These are phyloP conservation scores for Pseudolycoriella hygida DNA, from an alignment of 2,888 invertebrate genomes.

Conservation along the genomic window DNA sequence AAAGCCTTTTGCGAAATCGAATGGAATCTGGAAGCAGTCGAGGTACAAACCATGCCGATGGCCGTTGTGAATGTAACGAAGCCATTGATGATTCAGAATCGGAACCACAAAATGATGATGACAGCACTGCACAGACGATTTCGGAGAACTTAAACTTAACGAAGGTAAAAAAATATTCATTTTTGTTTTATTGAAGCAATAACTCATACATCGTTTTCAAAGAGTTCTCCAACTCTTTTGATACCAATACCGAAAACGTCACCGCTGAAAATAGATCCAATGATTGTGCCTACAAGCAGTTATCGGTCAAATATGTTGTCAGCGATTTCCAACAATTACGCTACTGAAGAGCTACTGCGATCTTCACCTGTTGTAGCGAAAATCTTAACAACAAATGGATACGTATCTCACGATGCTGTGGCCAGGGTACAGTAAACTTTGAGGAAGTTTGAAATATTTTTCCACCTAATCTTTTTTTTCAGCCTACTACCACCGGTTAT, in stretches of 20 bases:
- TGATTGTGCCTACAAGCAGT: background rate
- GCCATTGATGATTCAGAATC: constrained; percentile 2
- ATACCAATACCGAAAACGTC: constrained; percentile 1
- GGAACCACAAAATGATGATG: constrained; percentile 4
- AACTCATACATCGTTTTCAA: background rate
- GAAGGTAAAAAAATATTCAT: background rate
- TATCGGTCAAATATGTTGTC: background rate
- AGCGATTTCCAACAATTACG: background rate
- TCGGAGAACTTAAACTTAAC: background rate
- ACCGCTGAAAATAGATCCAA: background rate
- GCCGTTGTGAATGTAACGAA: constrained; percentile 5
- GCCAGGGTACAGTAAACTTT: background rate
- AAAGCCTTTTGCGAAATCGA: constrained; percentile 1
- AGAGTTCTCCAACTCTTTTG: constrained; percentile 1
- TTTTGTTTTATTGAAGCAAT: background rate
- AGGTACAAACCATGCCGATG: background rate
- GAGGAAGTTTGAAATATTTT: background rate
- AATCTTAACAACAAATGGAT: constrained; percentile 4
- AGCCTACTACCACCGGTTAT: constrained; percentile 12
- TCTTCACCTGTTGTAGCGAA: background rate
- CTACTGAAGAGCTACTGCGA: no score
- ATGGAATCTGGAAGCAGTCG: constrained; percentile 3
- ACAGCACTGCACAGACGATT: background rate
- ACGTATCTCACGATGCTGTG: constrained; percentile 5
- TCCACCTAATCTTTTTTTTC: background rate